These are phyloP conservation scores for Epinephelus malabaricus DNA, from an alignment of 2,797 vertebrate genomes.

Conservation along the genomic window DNA sequence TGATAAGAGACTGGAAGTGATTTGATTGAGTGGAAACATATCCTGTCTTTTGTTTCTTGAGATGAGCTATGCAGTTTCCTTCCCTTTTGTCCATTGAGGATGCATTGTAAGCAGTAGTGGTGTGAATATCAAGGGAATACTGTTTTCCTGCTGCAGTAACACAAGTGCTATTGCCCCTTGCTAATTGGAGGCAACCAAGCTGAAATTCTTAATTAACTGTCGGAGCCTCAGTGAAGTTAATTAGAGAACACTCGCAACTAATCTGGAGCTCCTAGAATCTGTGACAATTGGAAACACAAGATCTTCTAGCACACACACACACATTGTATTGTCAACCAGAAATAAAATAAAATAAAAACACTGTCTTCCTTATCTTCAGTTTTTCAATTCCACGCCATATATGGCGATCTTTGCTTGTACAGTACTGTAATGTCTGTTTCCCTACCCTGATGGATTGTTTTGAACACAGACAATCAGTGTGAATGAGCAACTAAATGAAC, in stretches of 20 bases:
- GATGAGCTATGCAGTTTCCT: constrained; percentile 20
- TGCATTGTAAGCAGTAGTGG: constrained; percentile 67
- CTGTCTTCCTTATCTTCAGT: constrained; percentile 9
- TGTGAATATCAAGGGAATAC: constrained; percentile 78
- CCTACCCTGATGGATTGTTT: constrained; percentile 59
- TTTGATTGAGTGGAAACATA: constrained; percentile 27
- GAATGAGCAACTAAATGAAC: constrained; percentile 64
- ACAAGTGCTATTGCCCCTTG: constrained; percentile 80
- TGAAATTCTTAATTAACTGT: constrained; percentile 92
- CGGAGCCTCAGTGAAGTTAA: constrained; percentile 89
- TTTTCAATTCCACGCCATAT: constrained; percentile 39
- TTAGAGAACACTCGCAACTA: constrained; percentile 88
- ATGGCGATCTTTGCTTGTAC: constrained; percentile 23
- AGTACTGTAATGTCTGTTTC: constrained; percentile 12
- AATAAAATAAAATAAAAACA: constrained; percentile 23
- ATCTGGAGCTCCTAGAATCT: constrained; percentile 79
- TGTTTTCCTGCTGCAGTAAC: constrained; percentile 78
- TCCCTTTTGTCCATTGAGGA: constrained; percentile 64
- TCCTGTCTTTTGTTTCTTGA: constrained; percentile 35
- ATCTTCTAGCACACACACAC: constrained; percentile 10
- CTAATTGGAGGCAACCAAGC: constrained; percentile 90
- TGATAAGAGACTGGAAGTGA: constrained; percentile 4
- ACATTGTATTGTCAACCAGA: constrained; percentile 15
- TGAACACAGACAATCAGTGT: constrained; percentile 66
- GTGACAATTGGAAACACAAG: constrained; percentile 76